A percentile compares a stretch with the other conserved stretches of the same genome.
Conservation (phyloP, 2,113 vertebrate species). For the Morphnarchus princeps region DNA sequence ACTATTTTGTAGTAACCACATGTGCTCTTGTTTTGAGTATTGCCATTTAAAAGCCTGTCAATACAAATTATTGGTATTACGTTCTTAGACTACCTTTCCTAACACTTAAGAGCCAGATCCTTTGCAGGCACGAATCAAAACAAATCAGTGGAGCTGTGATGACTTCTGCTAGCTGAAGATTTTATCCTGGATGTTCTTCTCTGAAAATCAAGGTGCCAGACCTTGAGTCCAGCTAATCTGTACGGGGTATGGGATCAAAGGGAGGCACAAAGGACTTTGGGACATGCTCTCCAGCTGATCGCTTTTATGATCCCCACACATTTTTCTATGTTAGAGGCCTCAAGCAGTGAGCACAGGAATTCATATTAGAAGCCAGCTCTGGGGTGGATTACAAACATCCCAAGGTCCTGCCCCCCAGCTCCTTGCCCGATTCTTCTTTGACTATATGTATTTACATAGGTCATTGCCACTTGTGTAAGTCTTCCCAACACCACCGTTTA, state of each 20-base stretch:
- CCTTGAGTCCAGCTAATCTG: background rate
- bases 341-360: background rate
- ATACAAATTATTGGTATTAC: background rate
- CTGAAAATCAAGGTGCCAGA: background rate
- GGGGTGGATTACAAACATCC: background rate
- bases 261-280: background rate
- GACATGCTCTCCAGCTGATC: background rate
- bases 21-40: background rate
- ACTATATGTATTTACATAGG: background rate
- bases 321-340: background rate
- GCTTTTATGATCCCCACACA: background rate
- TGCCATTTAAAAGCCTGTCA: background rate
- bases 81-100: background rate
- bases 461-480: background rate
- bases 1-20: background rate
- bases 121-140: background rate
- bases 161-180: background rate
- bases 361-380: background rate
- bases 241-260: background rate
- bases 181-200: background rate
- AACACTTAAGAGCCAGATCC: background rate
- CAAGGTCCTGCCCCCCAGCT: background rate
- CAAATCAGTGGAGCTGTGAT: background rate
- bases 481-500: background rate
- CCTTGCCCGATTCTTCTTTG: background rate